Percentiles rank a stretch among this genome's conserved stretches.
These are phyloP conservation scores for Drosophila leonis DNA, from an alignment of 2,888 invertebrate genomes.

Conservation along the genomic window DNA sequence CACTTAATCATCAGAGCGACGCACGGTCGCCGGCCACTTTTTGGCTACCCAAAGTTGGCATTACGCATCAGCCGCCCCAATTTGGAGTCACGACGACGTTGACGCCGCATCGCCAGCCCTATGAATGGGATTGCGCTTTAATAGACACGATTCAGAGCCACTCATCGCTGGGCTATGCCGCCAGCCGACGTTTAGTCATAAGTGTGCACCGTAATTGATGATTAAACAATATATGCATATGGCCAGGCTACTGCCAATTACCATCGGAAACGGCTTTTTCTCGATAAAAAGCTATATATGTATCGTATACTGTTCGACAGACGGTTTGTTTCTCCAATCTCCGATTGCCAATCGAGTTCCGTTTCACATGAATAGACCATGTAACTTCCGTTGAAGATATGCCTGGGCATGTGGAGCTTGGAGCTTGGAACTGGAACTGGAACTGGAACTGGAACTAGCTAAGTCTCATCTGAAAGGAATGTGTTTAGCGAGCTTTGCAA, in stretches of 20 bases:
- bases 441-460: neutral
- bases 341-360: slow-evolving; percentile 22
- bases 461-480: slow-evolving; percentile 6
- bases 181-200: slow-evolving; percentile 71
- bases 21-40: slow-evolving; percentile 3
- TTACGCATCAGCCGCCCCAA: slow-evolving; percentile 67
- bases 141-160: slow-evolving; percentile 67
- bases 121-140: slow-evolving; percentile 37
- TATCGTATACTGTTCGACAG: neutral
- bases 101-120: slow-evolving; percentile 33
- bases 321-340: slow-evolving; percentile 20
- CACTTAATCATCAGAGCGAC: slow-evolving; percentile 72
- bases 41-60: slow-evolving; percentile 69
- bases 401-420: neutral
- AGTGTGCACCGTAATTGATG: slow-evolving; percentile 68
- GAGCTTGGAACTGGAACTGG: neutral
- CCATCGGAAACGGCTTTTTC: slow-evolving; percentile 41
- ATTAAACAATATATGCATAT: slow-evolving; percentile 45
- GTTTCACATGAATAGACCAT: slow-evolving; percentile 26
- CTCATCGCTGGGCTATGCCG: slow-evolving; percentile 65
- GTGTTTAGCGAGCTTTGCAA: neutral
- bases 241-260: slow-evolving; percentile 31
- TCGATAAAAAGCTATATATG: slow-evolving; percentile 23
- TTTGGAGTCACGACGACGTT: slow-evolving; percentile 70
- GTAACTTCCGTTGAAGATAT: slow-evolving; percentile 33